phyloP scores from a whole-genome alignment of 2,113 vertebrate genomes.

The Gnathonemus longibarbis region DNA sequence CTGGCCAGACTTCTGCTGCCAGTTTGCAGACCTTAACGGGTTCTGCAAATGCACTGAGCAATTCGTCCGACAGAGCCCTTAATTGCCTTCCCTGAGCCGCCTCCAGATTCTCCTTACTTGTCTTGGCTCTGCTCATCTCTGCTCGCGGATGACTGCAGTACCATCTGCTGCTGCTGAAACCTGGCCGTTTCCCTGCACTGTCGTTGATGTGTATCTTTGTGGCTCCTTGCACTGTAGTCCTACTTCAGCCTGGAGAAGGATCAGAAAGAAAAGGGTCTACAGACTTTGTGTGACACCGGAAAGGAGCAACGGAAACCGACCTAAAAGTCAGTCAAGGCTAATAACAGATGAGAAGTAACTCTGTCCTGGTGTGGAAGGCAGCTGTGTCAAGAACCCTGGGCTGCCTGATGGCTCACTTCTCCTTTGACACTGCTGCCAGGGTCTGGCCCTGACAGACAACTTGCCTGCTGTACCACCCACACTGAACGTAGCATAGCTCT shows the following conservation, averaged over 20 bases:
- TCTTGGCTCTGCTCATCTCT: not conserved
- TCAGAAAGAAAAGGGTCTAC: not conserved
- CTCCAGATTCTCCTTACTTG: not conserved
- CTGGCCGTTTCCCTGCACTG: not conserved
- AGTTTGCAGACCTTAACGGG: not conserved
- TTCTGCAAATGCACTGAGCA: not conserved
- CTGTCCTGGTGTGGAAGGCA: not conserved
- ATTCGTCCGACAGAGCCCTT: not conserved
- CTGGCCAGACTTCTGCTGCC: not conserved
- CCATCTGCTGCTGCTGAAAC: not conserved
- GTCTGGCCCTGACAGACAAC: not conserved
- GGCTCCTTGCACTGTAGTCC: not conserved
- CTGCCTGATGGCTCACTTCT: not conserved
- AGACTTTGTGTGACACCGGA: not conserved
- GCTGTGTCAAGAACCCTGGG: not conserved
- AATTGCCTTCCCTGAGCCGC: not conserved
- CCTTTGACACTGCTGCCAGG: not conserved
- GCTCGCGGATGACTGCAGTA: not conserved
- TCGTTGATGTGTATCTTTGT: not conserved
- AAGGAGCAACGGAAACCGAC: not conserved
- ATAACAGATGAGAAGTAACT: not conserved
- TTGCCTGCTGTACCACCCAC: not conserved
- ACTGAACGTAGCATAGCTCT: not conserved
- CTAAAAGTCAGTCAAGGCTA: not conserved
- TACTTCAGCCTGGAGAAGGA: not conserved